Evolutionary conservation across 2,113 vertebrate species (phyloP).

Genomic region (Poecile atricapillus): DNA sequence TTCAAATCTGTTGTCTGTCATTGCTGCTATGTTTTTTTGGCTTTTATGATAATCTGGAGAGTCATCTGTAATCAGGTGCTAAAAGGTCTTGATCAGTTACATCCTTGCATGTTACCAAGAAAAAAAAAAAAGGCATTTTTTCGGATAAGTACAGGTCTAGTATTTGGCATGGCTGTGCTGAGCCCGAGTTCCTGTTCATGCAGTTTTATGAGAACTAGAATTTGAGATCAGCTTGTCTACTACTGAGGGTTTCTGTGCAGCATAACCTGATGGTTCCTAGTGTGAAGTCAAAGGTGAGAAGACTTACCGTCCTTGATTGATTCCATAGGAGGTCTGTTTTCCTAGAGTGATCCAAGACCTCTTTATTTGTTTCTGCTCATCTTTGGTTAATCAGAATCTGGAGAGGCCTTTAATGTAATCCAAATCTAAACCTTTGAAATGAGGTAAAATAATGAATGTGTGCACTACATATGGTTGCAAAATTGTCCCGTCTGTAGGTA

Average conservation of each 20-base stretch:
- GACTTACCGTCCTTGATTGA: neutral
- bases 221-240: neutral
- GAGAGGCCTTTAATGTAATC: neutral
- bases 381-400: neutral
- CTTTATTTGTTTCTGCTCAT: neutral
- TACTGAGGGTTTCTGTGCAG: neutral
- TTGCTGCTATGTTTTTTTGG: neutral
- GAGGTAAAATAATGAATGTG: neutral
- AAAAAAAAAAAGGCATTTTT: neutral
- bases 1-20: neutral
- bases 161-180: neutral
- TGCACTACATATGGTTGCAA: neutral
- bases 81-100: neutral
- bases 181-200: neutral
- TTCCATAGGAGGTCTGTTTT: neutral
- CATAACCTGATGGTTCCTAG: neutral
- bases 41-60: neutral
- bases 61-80: neutral
- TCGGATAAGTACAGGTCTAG: neutral
- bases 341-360: neutral
- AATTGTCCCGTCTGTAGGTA: neutral
- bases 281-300: neutral
- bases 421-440: neutral
- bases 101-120: neutral
- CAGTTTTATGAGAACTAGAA: neutral